Evolutionary conservation across 2,113 vertebrate genomes (phyloP), one percentile per base, ranked within the genome.

Genomic region (Genyomyrus donnyi): DNA sequence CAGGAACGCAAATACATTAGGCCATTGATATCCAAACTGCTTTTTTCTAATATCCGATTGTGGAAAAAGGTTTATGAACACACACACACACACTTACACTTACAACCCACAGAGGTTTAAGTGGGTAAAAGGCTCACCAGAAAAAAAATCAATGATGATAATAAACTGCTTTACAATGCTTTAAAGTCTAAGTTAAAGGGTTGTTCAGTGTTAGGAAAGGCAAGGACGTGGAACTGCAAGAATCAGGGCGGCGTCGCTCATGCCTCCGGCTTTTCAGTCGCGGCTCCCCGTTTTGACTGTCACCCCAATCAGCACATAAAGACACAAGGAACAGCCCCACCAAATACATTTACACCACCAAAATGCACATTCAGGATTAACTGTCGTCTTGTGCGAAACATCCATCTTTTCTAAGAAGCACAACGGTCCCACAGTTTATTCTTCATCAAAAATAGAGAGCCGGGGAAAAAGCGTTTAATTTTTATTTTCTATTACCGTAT

Each of bases 161-260:
- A 42, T 35, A 10, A 2, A 11, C 31, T 49, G 66, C 3, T 8
- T 31, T 13, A 31, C 1, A 15, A 84, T 24, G 80, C 5, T 11
- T 85, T 21, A 21, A 42, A 85, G 19, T 4, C 17, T 9, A n/a
- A 85, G 45, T 48, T 85, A 48, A 85, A 85, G 24, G 46, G 83
- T 11, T 46, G 83, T 1, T 46, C 45, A n/a, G 83, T 7, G 35
- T 80, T 19, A 17, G 11, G 46, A 85, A 85, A 46, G 0, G 83
- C 83, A 45, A 85, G 46, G 62, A 70, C 62, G 62, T 13, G 3
- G 62, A 70, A 1, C 42, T 48, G 83, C 46, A 27, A 11, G 85
- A 87, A 53, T 87, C 24, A 35, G 85, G 85, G 85, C 85, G 85
- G 85, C 85, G 85, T 87, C 85, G 48, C 46, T 53, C 11, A 15